These are phyloP conservation scores for Sciurus carolinensis DNA, from an alignment of 2,797 vertebrate genomes.

Conservation along the genomic window DNA sequence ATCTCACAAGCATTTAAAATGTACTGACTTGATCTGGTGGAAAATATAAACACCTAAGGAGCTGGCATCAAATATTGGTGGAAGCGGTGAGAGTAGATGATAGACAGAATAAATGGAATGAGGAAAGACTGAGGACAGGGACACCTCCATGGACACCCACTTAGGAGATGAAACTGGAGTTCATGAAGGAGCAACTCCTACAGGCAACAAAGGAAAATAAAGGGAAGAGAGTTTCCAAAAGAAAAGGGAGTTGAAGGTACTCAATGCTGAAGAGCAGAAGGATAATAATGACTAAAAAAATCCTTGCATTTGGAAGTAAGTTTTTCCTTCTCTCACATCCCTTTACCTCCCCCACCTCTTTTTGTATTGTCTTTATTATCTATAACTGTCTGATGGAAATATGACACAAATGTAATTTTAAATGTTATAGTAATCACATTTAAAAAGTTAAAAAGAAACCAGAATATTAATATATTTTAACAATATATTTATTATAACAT, in stretches of 20 bases:
- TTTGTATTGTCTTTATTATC: slow-evolving; percentile 15
- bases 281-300: slow-evolving; percentile 4
- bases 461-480: slow-evolving; percentile 31
- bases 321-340: neutral
- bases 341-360: neutral
- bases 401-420: slow-evolving; percentile 45
- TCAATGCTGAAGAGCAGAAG: neutral
- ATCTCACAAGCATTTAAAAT: slow-evolving; percentile 15
- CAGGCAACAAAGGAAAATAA: neutral
- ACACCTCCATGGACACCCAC: neutral
- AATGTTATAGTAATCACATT: slow-evolving; percentile 32
- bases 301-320: slow-evolving; percentile 15
- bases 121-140: neutral
- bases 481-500: slow-evolving; percentile 20
- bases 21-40: neutral
- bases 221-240: slow-evolving; percentile 17
- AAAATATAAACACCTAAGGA: neutral
- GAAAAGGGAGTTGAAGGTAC: neutral
- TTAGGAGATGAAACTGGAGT: neutral
- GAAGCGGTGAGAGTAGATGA: neutral
- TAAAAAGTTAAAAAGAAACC: slow-evolving; percentile 37
- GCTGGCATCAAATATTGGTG: neutral
- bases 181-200: neutral
- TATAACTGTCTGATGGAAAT: slow-evolving; percentile 48
- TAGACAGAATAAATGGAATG: neutral